phyloP scores from a whole-genome alignment of 2,113 vertebrate genomes.

The Psammodynastes pulverulentus region DNA sequence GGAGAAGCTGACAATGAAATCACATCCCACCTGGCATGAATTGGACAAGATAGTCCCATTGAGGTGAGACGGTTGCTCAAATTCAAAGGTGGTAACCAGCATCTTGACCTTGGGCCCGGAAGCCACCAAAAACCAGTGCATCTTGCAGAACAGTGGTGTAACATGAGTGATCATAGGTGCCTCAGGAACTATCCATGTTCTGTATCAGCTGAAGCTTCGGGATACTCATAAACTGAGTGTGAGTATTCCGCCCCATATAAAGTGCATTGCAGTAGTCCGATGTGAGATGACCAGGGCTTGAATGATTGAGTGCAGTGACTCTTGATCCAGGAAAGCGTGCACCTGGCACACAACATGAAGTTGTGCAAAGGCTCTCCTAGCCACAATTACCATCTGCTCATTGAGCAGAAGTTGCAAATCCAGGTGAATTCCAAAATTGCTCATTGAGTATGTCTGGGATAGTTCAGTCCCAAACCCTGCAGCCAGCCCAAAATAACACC shows the following conservation, averaged over 20 bases:
- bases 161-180: background rate
- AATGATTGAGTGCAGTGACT: background rate
- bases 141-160: background rate
- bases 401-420: background rate
- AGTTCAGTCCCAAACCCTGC: background rate
- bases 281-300: background rate
- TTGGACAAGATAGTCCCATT: background rate
- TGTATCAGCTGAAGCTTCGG: background rate
- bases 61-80: background rate
- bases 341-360: background rate
- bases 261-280: background rate
- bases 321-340: background rate
- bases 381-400: background rate
- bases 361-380: background rate
- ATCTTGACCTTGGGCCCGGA: background rate
- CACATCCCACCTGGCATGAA: background rate
- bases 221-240: background rate
- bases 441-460: background rate
- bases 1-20: background rate
- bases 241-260: background rate
- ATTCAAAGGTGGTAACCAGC: background rate
- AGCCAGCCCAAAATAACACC: background rate
- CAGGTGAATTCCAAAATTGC: background rate
- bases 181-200: background rate
- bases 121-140: background rate